Evolutionary conservation across 1,140 invertebrate genomes (phyloP).

Genomic region (Monomorium pharaonis): DNA sequence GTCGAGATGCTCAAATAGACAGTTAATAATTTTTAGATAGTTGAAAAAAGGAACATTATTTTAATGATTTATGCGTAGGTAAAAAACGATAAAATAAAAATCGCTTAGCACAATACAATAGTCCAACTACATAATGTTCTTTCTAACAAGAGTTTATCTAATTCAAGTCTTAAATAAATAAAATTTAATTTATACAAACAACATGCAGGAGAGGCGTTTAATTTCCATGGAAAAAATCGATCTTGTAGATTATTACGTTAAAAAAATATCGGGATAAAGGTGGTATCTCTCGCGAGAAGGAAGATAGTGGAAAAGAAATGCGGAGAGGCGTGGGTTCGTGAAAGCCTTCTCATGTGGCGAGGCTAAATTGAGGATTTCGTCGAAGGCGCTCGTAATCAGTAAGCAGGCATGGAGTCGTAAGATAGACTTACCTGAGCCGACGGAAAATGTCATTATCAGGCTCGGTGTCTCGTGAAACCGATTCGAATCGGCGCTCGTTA

Average conservation of each 20-base stretch:
- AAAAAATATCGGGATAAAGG: neutral
- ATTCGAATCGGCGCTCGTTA: slow-evolving; percentile 68
- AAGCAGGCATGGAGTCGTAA: slow-evolving; percentile 44
- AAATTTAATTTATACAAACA: neutral
- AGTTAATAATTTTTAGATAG: neutral
- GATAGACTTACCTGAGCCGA: slow-evolving; percentile 53
- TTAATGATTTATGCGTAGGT: neutral
- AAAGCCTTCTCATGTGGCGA: slow-evolving; percentile 15
- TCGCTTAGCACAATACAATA: neutral
- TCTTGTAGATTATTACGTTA: neutral
- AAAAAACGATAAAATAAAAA: neutral
- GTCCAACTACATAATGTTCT: neutral
- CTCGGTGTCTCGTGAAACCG: slow-evolving; percentile 72
- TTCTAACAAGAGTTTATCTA: neutral
- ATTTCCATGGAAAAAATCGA: neutral
- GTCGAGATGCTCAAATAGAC: neutral
- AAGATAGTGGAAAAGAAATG: neutral
- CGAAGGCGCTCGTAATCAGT: slow-evolving; percentile 28
- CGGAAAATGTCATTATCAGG: slow-evolving; percentile 71
- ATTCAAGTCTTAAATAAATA: neutral
- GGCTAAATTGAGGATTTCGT: slow-evolving; percentile 35
- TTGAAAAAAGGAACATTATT: slow-evolving; percentile 4
- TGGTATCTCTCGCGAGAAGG: neutral
- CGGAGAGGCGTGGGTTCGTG: neutral
- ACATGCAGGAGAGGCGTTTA: neutral